phyloP scores from a whole-genome alignment of 2,888 invertebrate species.

The Caenorhabditis panamensis region DNA sequence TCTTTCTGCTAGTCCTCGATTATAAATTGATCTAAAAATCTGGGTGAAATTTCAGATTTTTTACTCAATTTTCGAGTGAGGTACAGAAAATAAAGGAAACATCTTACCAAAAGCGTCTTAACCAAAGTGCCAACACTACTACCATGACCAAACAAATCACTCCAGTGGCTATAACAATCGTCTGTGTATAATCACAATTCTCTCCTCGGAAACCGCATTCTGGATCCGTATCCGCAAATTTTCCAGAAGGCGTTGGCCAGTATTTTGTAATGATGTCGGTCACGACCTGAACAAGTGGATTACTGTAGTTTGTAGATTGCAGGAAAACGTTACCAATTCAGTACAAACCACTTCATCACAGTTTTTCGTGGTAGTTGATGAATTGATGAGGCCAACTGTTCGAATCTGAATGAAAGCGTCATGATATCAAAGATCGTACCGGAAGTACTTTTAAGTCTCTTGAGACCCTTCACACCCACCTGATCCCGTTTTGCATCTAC shows the following conservation, averaged over 20 bases:
- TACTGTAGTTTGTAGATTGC: too few relatives aligned
- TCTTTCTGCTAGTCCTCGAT: too few relatives aligned
- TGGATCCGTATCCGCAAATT: slow-evolving; percentile 64
- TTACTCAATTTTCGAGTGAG: too few relatives aligned
- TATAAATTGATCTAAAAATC: too few relatives aligned
- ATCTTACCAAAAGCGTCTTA: slow-evolving; percentile 42
- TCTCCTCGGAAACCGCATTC: slow-evolving; percentile 67
- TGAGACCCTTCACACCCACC: slow-evolving; percentile 17
- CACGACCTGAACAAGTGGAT: slow-evolving; percentile 63
- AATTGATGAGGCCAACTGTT: slow-evolving; percentile 46
- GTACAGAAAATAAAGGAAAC: too few relatives aligned
- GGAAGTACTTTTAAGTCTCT: neutral
- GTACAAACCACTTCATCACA: slow-evolving; percentile 33
- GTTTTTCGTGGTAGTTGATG: slow-evolving; percentile 22
- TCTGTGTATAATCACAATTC: slow-evolving; percentile 69
- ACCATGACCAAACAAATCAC: slow-evolving; percentile 28
- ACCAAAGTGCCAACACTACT: slow-evolving; percentile 25
- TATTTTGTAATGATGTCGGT: slow-evolving; percentile 63
- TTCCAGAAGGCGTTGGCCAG: slow-evolving; percentile 66
- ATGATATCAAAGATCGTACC: neutral
- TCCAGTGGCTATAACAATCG: slow-evolving; percentile 45
- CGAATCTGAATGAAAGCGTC: slow-evolving; percentile 59
- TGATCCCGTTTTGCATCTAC: slow-evolving; percentile 48
- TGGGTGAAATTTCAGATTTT: too few relatives aligned
- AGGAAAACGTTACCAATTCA: too few relatives aligned